phyloP scores from a whole-genome alignment of 2,797 vertebrate genomes.

The Odontamblyopus lacepedii region DNA sequence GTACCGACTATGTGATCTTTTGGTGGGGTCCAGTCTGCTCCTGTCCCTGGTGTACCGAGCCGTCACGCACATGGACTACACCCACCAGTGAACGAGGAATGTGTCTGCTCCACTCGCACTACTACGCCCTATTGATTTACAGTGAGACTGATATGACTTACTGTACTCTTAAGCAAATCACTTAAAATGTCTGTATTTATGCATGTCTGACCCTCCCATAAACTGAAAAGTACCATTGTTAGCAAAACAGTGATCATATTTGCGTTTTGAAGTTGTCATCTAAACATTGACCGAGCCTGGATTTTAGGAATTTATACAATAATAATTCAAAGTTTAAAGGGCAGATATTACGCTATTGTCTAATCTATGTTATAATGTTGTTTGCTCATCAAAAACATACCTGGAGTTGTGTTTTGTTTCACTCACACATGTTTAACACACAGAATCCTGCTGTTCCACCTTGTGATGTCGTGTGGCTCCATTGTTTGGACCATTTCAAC shows the following conservation, averaged over 20 bases:
- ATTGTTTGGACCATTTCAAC: too few relatives aligned
- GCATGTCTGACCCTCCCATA: not conserved
- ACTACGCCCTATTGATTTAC: conserved; percentile 15
- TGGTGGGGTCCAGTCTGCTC: conserved; percentile 50
- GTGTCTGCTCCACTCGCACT: conserved; percentile 43
- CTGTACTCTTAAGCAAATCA: not conserved
- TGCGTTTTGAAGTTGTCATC: not conserved
- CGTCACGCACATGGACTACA: conserved; percentile 58
- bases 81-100: conserved; percentile 54
- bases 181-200: not conserved
- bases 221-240: not conserved
- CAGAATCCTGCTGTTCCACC: too few relatives aligned
- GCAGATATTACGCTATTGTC: too few relatives aligned
- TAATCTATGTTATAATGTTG: too few relatives aligned
- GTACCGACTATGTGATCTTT: conserved; percentile 46
- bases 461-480: too few relatives aligned
- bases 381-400: too few relatives aligned
- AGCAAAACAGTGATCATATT: not conserved
- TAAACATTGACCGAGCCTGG: not conserved
- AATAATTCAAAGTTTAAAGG: too few relatives aligned
- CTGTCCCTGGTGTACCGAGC: conserved; percentile 53
- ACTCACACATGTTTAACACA: too few relatives aligned
- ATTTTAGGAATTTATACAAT: too few relatives aligned
- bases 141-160: conserved; percentile 6
- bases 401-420: too few relatives aligned